Evolutionary conservation across 2,113 vertebrate species (phyloP).

Genomic region (zebrafish (Danio rerio)): DNA sequence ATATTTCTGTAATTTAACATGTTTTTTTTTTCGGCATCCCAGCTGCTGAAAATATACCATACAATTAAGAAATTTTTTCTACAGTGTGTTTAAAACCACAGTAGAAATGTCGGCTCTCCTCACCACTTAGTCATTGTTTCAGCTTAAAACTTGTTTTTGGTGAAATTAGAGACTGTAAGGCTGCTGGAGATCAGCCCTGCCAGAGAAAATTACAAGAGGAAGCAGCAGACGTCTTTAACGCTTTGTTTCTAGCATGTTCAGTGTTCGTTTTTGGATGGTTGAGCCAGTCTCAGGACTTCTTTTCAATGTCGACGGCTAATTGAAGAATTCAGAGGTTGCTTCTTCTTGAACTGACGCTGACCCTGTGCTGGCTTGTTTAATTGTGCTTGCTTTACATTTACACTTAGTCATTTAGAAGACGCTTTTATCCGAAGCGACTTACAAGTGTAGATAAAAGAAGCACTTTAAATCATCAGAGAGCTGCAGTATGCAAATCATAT

Average conservation of each 20-base stretch:
- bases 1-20: too few relatives aligned
- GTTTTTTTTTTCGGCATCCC: too few relatives aligned
- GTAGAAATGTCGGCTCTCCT: constrained; percentile 20
- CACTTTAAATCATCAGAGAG: too few relatives aligned
- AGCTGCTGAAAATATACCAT: too few relatives aligned
- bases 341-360: constrained; percentile 38
- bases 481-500: too few relatives aligned
- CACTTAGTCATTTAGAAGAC: too few relatives aligned
- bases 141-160: constrained; percentile 44
- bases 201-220: constrained; percentile 55
- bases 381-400: neutral
- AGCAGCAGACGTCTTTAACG: constrained; percentile 45
- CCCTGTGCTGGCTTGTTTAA: constrained; percentile 32
- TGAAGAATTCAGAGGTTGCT: constrained; percentile 42
- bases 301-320: constrained; percentile 39
- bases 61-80: too few relatives aligned
- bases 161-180: constrained; percentile 51
- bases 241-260: constrained; percentile 24
- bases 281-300: constrained; percentile 7
- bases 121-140: constrained; percentile 49
- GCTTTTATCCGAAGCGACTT: too few relatives aligned
- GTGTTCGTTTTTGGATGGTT: constrained; percentile 1
- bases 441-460: too few relatives aligned
- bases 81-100: constrained; percentile 8
- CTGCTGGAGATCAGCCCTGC: constrained; percentile 33